A percentile compares a stretch with the other conserved stretches of the same genome.
Conservation (phyloP, 2,113 vertebrate genomes). For the Chunga burmeisteri region DNA sequence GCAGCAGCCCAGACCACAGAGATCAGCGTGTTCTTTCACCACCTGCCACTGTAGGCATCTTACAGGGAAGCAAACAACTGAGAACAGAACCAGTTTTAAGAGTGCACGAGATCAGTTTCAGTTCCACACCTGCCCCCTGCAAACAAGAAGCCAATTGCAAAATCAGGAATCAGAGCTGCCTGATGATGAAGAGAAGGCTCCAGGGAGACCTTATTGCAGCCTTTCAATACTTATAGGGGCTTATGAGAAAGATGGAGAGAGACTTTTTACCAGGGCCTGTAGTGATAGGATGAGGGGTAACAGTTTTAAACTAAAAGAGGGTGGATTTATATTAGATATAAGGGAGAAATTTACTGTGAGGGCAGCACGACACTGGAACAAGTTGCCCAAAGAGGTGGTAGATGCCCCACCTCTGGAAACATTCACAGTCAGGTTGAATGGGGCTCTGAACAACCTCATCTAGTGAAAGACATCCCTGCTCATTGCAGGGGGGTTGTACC, state of each 20-base stretch:
- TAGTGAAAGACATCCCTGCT: neutral
- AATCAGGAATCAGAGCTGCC: neutral
- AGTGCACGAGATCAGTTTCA: neutral
- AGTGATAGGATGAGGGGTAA: neutral
- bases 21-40: neutral
- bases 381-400: neutral
- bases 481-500: neutral
- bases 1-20: neutral
- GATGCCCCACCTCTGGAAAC: neutral
- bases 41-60: neutral
- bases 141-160: neutral
- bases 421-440: neutral
- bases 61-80: neutral
- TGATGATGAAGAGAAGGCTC: neutral
- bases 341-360: neutral
- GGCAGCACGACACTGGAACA: neutral
- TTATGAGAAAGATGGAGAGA: neutral
- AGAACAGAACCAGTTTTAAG: neutral
- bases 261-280: neutral
- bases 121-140: neutral
- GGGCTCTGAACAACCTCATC: neutral
- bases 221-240: neutral
- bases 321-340: no score
- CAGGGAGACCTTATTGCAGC: neutral
- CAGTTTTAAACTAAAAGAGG: neutral